A percentile compares a stretch with the other conserved stretches of the same genome.
phyloP scores from a whole-genome alignment of 2,113 vertebrate species.

The Paramormyrops kingsleyae region DNA sequence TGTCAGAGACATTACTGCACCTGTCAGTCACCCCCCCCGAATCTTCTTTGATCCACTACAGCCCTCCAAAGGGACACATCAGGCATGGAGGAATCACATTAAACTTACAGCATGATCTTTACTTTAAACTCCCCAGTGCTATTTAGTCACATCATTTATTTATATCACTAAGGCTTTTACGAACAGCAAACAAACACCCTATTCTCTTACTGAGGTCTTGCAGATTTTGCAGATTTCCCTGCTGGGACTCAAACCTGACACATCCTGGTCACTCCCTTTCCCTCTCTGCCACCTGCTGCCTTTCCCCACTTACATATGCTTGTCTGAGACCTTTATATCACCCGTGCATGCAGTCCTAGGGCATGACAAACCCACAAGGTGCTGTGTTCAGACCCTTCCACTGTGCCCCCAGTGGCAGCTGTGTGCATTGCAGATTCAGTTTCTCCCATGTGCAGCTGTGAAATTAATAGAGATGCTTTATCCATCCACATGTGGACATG shows the following conservation, averaged over 20 bases:
- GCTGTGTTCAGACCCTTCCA: neutral
- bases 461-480: neutral
- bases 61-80: neutral
- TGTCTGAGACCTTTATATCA: neutral
- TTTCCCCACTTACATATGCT: neutral
- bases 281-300: neutral
- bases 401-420: neutral
- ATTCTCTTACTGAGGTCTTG: neutral
- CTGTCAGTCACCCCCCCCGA: neutral
- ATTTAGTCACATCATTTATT: neutral
- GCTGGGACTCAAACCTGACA: neutral
- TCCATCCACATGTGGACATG: neutral
- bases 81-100: neutral
- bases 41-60: neutral
- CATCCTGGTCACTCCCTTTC: neutral
- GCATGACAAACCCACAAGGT: neutral
- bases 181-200: neutral
- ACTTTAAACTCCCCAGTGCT: neutral
- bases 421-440: neutral
- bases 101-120: neutral
- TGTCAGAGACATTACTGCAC: neutral
- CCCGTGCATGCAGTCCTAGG: neutral
- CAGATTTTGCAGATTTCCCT: neutral
- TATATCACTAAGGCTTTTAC: neutral
- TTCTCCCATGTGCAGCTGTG: neutral